A percentile compares a stretch with the other conserved stretches of the same genome.
These are phyloP conservation scores for Coleophora flavipennella DNA, from an alignment of 2,888 invertebrate species.

Conservation along the genomic window DNA sequence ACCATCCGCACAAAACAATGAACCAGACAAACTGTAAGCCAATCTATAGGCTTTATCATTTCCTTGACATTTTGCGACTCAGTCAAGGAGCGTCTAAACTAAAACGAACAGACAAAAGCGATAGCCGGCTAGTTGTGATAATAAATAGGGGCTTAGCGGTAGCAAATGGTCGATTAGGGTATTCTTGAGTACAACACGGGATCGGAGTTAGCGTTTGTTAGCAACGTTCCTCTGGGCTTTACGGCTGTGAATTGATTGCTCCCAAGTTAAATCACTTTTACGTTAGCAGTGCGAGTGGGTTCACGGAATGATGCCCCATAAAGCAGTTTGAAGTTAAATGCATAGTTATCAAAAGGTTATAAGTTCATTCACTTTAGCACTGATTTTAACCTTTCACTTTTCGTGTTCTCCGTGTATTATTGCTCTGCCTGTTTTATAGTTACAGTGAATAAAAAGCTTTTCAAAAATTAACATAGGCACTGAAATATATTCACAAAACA, in stretches of 20 bases:
- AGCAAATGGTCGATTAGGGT: conserved; percentile 61
- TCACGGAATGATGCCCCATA: background rate
- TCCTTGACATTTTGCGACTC: too few species aligned
- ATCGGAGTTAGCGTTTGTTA: conserved; percentile 59
- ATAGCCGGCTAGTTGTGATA: conserved; percentile 65
- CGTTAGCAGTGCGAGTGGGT: conserved; percentile 14
- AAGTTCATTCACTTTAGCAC: too few species aligned
- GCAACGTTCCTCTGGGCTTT: conserved; percentile 52
- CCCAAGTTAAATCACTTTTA: conserved; percentile 38
- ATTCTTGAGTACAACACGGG: conserved; percentile 59
- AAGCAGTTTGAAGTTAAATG: background rate
- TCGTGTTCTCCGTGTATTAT: too few species aligned
- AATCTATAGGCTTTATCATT: too few species aligned
- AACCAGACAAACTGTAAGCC: too few species aligned
- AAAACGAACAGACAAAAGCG: conserved; percentile 32
- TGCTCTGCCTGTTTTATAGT: too few species aligned
- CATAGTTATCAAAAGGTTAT: background rate
- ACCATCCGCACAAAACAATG: too few species aligned
- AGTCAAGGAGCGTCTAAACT: too few species aligned
- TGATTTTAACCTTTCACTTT: too few species aligned
- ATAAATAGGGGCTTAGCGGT: conserved; percentile 57
- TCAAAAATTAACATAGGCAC: too few species aligned
- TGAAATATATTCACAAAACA: background rate
- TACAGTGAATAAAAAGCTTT: too few species aligned
- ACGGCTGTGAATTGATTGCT: conserved; percentile 42